phyloP scores from a whole-genome alignment of 2,113 vertebrate genomes.

The Oreochromis niloticus region DNA sequence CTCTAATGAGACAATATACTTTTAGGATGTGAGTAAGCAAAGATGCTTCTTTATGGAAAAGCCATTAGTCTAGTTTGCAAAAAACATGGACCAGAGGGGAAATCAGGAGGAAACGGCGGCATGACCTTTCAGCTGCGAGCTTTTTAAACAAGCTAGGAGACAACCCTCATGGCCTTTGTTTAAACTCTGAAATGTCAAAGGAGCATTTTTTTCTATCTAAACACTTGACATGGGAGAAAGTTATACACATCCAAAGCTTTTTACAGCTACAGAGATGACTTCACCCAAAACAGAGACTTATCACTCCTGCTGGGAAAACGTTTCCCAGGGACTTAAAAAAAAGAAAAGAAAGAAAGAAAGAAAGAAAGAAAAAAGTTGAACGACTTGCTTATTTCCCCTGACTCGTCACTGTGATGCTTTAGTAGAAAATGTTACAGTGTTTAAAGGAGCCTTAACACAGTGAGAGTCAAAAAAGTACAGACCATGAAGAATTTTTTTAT shows the following conservation, averaged over 20 bases:
- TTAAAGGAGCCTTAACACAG: slow-evolving; percentile 29
- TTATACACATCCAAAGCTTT: slow-evolving; percentile 24
- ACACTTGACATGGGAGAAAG: slow-evolving; percentile 28
- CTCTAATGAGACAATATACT: slow-evolving; percentile 45
- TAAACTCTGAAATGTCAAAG: slow-evolving; percentile 42
- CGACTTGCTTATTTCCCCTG: slow-evolving; percentile 32
- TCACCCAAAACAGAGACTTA: slow-evolving; percentile 33
- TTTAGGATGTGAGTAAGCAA: slow-evolving; percentile 52
- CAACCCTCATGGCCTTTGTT: slow-evolving; percentile 36
- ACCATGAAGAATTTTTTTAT: not conserved
- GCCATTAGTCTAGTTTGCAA: slow-evolving; percentile 41
- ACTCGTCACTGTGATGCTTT: slow-evolving; percentile 17
- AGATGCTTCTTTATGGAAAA: slow-evolving; percentile 46
- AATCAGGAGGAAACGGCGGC: slow-evolving; percentile 1
- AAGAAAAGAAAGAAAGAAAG: not conserved
- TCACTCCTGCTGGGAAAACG: slow-evolving; percentile 29
- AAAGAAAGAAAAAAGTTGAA: not conserved
- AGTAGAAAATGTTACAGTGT: slow-evolving; percentile 12
- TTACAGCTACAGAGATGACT: slow-evolving; percentile 37
- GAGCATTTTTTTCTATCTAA: slow-evolving; percentile 49
- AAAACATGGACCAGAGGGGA: slow-evolving; percentile 22
- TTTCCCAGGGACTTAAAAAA: slow-evolving; percentile 16
- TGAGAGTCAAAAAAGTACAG: slow-evolving; percentile 14
- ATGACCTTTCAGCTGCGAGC: slow-evolving; percentile 40
- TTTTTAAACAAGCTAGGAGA: slow-evolving; percentile 18